Conservation (phyloP, 2,113 vertebrate species). For the Desmodus rotundus region DNA sequence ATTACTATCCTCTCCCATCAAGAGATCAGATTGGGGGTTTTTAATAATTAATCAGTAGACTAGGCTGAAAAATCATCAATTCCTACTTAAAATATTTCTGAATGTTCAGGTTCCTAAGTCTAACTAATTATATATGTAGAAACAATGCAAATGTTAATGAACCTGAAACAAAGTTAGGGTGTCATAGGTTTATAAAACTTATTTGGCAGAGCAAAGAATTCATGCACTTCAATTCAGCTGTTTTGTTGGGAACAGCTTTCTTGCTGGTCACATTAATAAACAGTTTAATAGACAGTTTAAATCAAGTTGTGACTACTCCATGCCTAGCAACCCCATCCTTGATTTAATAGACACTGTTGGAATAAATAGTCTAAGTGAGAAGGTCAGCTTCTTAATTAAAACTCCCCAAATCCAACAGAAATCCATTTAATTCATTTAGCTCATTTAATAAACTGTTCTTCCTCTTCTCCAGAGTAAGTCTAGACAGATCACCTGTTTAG, state of each 20-base stretch:
- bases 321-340: background rate
- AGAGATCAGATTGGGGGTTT: background rate
- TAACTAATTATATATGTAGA: background rate
- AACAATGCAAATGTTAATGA: background rate
- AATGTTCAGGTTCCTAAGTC: background rate
- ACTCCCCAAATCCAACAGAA: background rate
- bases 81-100: background rate
- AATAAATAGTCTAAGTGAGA: background rate
- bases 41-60: background rate
- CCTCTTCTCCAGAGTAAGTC: background rate
- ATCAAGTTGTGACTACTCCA: background rate
- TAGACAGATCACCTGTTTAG: background rate
- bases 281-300: background rate
- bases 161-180: background rate
- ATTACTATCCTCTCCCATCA: background rate
- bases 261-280: background rate
- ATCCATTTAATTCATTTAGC: background rate
- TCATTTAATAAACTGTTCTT: too few relatives aligned
- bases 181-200: background rate
- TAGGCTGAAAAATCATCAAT: background rate
- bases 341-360: background rate
- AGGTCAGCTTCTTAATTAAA: background rate
- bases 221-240: background rate
- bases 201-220: constrained; percentile 12
- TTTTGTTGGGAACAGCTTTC: background rate